A percentile compares a stretch with the other conserved stretches of the same genome.
These are phyloP conservation scores for Drosophila meridionalis DNA, from an alignment of 2,888 invertebrate genomes.

Conservation along the genomic window DNA sequence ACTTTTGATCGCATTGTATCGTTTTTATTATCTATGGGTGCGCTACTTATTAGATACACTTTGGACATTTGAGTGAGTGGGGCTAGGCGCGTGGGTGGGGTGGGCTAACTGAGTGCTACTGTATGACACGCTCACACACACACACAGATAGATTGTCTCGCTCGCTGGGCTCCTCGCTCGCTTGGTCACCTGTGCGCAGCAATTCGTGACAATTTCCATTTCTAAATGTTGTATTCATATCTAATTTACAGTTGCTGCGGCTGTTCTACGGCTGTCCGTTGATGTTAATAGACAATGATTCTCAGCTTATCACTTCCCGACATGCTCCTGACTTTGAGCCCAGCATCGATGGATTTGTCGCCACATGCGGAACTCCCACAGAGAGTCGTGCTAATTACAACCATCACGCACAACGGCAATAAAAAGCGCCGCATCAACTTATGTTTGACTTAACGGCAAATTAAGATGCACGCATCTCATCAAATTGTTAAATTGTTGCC, in stretches of 20 bases:
- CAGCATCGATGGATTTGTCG: slow-evolving; percentile 65
- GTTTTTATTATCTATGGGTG: slow-evolving; percentile 48
- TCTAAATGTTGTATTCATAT: slow-evolving; percentile 26
- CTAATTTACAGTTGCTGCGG: slow-evolving; percentile 51
- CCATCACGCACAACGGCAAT: slow-evolving; percentile 67
- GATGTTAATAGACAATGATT: slow-evolving; percentile 30
- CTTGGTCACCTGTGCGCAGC: slow-evolving; percentile 51
- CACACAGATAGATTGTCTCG: slow-evolving; percentile 17
- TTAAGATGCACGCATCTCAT: slow-evolving; percentile 12
- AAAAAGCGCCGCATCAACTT: slow-evolving; percentile 29
- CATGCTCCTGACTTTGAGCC: slow-evolving; percentile 68
- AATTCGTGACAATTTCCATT: slow-evolving; percentile 60
- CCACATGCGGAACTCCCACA: slow-evolving; percentile 29
- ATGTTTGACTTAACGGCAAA: slow-evolving; percentile 26
- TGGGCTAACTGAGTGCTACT: slow-evolving; percentile 7
- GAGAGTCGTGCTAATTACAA: slow-evolving; percentile 53
- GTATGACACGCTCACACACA: slow-evolving; percentile 6
- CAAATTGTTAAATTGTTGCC: slow-evolving; percentile 3
- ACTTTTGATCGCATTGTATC: slow-evolving; percentile 55
- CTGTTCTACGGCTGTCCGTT: slow-evolving; percentile 9
- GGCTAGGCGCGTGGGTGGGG: slow-evolving; percentile 5
- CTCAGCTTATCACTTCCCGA: slow-evolving; percentile 68
- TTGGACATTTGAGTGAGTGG: slow-evolving; percentile 12
- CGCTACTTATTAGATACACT: slow-evolving; percentile 49
- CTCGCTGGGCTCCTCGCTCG: slow-evolving; percentile 18